Percentiles rank a stretch among this genome's conserved stretches.
phyloP scores from a whole-genome alignment of 2,888 invertebrate genomes.

The Muschampia plurimacula region DNA sequence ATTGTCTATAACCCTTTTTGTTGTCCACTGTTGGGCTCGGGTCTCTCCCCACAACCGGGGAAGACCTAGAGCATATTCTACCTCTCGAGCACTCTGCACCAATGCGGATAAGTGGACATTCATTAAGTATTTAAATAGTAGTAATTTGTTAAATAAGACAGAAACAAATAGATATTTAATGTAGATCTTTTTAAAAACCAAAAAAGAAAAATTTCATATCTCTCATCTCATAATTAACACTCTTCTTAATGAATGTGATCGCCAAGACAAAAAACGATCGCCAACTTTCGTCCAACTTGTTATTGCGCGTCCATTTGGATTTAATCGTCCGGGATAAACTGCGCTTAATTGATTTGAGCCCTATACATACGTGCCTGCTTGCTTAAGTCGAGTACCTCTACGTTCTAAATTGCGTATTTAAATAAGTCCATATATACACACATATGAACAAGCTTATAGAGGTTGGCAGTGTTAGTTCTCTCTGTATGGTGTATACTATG shows the following conservation, averaged over 20 bases:
- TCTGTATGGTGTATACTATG: constrained; percentile 79
- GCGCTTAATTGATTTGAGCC: constrained; percentile 72
- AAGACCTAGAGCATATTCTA: too few species aligned
- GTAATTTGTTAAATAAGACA: too few species aligned
- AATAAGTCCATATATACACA: constrained; percentile 75
- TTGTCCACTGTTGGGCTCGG: too few species aligned
- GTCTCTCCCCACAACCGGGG: too few species aligned
- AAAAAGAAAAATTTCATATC: neutral
- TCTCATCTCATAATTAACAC: constrained; percentile 11
- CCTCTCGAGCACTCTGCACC: too few species aligned
- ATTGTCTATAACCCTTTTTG: too few species aligned
- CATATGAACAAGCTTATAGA: constrained; percentile 71
- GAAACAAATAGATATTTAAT: neutral
- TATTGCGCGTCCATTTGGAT: constrained; percentile 54
- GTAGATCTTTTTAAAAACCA: neutral
- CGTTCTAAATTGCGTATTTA: constrained; percentile 80
- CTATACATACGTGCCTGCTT: constrained; percentile 51
- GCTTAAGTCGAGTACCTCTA: constrained; percentile 56
- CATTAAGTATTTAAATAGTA: too few species aligned
- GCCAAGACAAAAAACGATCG: constrained; percentile 17
- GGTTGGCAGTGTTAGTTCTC: constrained; percentile 81
- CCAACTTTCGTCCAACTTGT: constrained; percentile 23
- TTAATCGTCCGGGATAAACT: constrained; percentile 68
- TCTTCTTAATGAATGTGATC: constrained; percentile 18
- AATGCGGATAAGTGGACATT: too few species aligned